Evolutionary conservation across 2,113 vertebrate species (phyloP), one percentile per base, ranked within the genome.

Genomic region (Xiphophorus hellerii): DNA sequence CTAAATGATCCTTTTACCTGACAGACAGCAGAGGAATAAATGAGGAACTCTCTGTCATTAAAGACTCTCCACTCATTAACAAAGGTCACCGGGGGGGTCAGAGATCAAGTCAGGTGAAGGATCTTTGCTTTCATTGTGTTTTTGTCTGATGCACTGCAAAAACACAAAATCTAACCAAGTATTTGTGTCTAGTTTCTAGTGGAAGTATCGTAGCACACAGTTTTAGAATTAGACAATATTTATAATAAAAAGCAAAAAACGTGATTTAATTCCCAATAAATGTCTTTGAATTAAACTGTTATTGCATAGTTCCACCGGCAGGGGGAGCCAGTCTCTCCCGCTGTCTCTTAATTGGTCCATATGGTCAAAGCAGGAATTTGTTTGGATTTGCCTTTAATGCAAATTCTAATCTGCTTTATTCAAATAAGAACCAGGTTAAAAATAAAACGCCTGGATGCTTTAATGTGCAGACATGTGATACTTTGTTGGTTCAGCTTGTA

Each of bases 71-170:
- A 88, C 29, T 83, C 71, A 88, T 84, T 48, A 85, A 82, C 78
- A 73, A 69, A 80, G 86, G 86, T 92, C 84, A 83, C 5, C 61
- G 28, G 28, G 51, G 28, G 51, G 88, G 84, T 92, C 89, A 91
- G 37, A 0, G 72, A 83, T 82, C 74, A 74, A 29, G 28, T 22
- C 51, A n/a, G 48, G 48, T 71, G 51, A 87, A 30, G 30, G 35
- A 28, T 61, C 67, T 68, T 65, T 48, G 66, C 33, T 84, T 25
- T 81, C 69, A 71, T 44, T 42, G 73, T 48, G 37, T 5, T 48
- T 48, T 14, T 51, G 27, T 54, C 63, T 68, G n/a, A 28, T 61
- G 54, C 33, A 4, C 8, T 4, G 42, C 12, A 37, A 37, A 37
- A 37, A 12, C 10, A 37, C 35, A 37, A 37, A 3, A 37, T 37